These are phyloP conservation scores for Hemicordylus capensis DNA, from an alignment of 2,113 vertebrate genomes.

Conservation along the genomic window DNA sequence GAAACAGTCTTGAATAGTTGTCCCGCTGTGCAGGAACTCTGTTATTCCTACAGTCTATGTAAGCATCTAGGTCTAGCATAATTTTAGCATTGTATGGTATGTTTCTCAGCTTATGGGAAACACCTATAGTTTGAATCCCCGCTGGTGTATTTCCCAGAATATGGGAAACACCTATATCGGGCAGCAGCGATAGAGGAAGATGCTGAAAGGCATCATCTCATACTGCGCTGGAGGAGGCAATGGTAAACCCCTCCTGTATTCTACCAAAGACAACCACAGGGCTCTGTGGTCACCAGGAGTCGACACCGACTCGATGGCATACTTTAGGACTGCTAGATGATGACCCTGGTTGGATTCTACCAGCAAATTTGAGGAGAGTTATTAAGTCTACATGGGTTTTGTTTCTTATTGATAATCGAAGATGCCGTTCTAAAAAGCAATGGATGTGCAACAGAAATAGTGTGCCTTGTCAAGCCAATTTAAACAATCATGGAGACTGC, in stretches of 20 bases:
- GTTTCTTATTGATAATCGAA: not conserved
- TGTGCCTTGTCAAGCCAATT: not conserved
- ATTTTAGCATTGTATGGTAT: not conserved
- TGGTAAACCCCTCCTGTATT: no score
- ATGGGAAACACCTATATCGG: no score
- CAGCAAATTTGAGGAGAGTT: not conserved
- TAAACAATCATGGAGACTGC: not conserved
- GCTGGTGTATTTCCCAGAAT: no score
- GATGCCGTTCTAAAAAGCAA: not conserved
- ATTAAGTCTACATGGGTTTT: not conserved
- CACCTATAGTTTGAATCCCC: no score
- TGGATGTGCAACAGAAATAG: not conserved
- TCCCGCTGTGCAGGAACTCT: not conserved
- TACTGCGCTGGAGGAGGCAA: no score
- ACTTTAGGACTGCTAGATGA: not conserved
- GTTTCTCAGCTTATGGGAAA: no score
- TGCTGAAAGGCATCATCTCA: no score
- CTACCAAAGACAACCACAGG: no score
- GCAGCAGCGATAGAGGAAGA: no score
- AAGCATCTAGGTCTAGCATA: not conserved
- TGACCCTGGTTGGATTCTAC: not conserved
- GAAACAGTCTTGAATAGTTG: not conserved
- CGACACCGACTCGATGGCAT: no score
- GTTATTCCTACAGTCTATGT: not conserved
- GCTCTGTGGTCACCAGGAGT: no score